Conservation (phyloP, 2,113 vertebrate species). For the Pimephales promelas region DNA sequence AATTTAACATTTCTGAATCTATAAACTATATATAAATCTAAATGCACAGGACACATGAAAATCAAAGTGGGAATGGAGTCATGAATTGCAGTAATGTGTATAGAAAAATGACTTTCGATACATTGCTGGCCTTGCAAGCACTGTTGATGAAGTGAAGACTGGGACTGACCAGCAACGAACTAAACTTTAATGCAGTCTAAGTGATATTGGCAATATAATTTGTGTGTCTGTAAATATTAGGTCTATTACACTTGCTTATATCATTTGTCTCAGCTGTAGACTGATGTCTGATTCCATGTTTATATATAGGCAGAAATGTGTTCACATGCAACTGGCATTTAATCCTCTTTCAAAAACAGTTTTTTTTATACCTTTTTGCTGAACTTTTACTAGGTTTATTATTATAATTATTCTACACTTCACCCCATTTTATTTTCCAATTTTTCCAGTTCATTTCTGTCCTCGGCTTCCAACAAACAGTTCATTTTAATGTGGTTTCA, state of each 20-base stretch:
- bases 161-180: conserved; percentile 12
- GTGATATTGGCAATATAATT: neutral
- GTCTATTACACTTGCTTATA: neutral
- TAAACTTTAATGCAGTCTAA: neutral
- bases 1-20: neutral
- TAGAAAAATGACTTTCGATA: neutral
- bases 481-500: conserved; percentile 8
- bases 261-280: neutral
- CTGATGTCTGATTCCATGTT: neutral
- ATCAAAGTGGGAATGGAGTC: neutral
- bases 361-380: neutral
- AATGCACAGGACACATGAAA: neutral
- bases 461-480: neutral
- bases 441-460: neutral
- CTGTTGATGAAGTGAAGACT: conserved; percentile 9
- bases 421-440: neutral
- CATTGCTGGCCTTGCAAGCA: neutral
- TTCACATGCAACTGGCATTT: neutral
- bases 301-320: conserved; percentile 7
- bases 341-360: neutral
- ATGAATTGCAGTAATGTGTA: neutral
- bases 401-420: neutral
- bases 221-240: conserved; percentile 20
- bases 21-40: neutral
- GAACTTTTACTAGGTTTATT: neutral